These are phyloP conservation scores for Aradus depressus DNA, from an alignment of 2,888 invertebrate genomes.

Conservation along the genomic window DNA sequence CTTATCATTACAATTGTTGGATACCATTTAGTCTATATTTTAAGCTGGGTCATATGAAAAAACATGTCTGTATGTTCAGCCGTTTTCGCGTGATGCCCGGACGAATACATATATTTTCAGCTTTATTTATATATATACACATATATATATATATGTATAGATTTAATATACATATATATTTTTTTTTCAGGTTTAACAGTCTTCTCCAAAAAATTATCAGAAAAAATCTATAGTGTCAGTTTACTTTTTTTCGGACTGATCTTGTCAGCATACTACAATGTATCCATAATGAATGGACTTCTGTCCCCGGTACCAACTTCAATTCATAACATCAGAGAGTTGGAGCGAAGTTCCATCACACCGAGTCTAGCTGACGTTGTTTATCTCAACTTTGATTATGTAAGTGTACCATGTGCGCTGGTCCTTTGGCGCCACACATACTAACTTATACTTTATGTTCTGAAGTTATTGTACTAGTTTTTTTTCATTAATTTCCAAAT, in stretches of 20 bases:
- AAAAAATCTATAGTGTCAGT: constrained; percentile 20
- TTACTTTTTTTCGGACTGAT: constrained; percentile 26
- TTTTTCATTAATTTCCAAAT: no score
- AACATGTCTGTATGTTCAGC: no score
- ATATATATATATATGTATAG: no score
- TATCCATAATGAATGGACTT: constrained; percentile 28
- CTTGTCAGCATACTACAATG: constrained; percentile 28
- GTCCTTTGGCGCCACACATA: no score
- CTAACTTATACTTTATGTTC: no score
- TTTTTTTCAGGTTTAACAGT: constrained; percentile 24
- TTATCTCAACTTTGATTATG: constrained; percentile 5
- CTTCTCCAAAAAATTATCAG: constrained; percentile 20
- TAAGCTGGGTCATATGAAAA: no score
- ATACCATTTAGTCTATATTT: no score
- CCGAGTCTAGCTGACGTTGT: background rate
- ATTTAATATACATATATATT: background rate
- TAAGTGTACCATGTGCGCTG: background rate
- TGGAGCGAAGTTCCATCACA: background rate
- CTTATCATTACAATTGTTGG: no score
- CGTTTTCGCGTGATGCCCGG: no score
- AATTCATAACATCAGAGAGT: constrained; percentile 13
- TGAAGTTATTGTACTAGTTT: no score
- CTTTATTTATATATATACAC: no score
- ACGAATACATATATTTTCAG: no score
- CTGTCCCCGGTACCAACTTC: constrained; percentile 27